These are phyloP conservation scores for Psittacula echo DNA, from an alignment of 2,797 vertebrate species.

Conservation along the genomic window DNA sequence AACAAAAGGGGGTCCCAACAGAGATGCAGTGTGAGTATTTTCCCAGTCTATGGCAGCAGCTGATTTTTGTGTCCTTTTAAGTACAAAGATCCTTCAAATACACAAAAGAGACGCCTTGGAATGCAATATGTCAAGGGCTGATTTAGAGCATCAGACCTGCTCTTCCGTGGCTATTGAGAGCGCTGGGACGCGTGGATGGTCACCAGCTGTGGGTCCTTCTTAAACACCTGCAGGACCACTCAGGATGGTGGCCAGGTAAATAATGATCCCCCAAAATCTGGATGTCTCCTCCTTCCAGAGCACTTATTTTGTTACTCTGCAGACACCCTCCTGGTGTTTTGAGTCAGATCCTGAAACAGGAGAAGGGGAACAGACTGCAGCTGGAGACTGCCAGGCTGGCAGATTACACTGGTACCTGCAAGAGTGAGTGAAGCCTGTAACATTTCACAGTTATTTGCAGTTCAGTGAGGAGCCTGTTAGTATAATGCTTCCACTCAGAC, in stretches of 20 bases:
- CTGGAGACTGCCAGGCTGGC: not conserved
- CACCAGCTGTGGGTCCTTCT: not conserved
- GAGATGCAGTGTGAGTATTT: not conserved
- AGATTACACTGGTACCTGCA: not conserved
- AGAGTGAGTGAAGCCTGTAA: not conserved
- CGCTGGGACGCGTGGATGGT: accelerated
- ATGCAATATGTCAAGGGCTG: not conserved
- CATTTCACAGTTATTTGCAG: not conserved
- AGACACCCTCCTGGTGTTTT: not conserved
- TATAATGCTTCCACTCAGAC: not conserved
- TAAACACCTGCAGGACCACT: not conserved
- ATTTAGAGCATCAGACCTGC: accelerated
- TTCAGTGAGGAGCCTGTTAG: not conserved
- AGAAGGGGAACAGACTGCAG: not conserved
- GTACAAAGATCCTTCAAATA: not conserved
- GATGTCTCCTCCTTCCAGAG: not conserved
- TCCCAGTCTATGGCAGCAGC: not conserved
- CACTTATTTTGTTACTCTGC: not conserved
- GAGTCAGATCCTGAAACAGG: not conserved
- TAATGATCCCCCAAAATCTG: not conserved
- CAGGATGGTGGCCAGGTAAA: not conserved
- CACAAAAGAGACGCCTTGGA: not conserved
- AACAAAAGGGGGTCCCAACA: accelerated
- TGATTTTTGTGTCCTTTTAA: not conserved
- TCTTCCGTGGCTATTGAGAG: not conserved